Conservation (phyloP, 1,140 invertebrate species). For the Ooceraea biroi region DNA sequence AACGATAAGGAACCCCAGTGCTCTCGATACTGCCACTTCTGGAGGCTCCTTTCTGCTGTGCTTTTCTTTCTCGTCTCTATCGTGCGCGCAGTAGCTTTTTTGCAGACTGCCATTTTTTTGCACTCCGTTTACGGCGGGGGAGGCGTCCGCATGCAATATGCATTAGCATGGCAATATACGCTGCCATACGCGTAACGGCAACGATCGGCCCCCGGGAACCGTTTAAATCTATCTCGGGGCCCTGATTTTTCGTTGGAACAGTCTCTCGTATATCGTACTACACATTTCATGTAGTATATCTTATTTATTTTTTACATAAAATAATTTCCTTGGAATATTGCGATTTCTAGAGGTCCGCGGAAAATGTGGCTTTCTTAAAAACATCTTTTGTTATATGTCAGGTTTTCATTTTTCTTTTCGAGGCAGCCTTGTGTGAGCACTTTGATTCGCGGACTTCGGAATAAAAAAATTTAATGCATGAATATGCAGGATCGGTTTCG, state of each 20-base stretch:
- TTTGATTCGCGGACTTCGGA: no score
- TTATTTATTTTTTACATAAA: no score
- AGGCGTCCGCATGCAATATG: neutral
- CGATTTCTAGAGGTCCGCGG: no score
- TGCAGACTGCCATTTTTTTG: constrained; percentile 15
- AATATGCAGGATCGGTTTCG: no score
- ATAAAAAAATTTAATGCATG: neutral
- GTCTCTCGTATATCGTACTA: no score
- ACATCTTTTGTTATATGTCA: neutral
- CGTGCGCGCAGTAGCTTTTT: neutral
- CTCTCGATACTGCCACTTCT: constrained; percentile 62
- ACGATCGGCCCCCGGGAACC: neutral
- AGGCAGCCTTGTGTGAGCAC: no score
- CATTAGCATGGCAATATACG: neutral
- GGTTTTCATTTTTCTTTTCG: no score
- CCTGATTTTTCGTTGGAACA: neutral
- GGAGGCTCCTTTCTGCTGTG: neutral
- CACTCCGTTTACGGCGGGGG: neutral
- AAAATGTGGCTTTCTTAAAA: neutral
- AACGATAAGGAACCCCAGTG: constrained; percentile 65
- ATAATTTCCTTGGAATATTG: no score
- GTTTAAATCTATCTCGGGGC: neutral
- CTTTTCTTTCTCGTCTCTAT: constrained; percentile 28
- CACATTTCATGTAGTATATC: no score
- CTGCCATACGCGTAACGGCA: neutral